A percentile compares a stretch with the other conserved stretches of the same genome.
These are phyloP conservation scores for Ariolimax columbianus DNA, from an alignment of 2,888 invertebrate species.

Conservation along the genomic window DNA sequence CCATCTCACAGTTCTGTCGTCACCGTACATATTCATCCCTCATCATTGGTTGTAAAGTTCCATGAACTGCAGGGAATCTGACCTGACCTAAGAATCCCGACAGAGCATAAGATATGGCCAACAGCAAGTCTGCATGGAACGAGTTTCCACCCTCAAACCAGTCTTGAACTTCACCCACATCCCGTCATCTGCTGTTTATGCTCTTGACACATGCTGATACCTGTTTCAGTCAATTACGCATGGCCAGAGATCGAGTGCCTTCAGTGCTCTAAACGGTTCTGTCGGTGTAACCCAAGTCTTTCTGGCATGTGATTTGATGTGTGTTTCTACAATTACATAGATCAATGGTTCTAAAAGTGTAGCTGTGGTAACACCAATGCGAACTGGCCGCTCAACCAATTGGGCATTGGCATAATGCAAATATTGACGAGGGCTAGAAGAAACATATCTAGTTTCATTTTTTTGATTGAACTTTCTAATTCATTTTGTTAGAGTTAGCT, in stretches of 20 bases:
- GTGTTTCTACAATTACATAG: neutral
- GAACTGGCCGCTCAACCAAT: too few relatives aligned
- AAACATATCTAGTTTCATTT: too few relatives aligned
- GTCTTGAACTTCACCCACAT: neutral
- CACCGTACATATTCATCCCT: too few relatives aligned
- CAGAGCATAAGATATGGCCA: neutral
- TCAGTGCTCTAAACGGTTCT: neutral
- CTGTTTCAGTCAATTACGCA: slow-evolving; percentile 3
- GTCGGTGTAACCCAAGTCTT: neutral
- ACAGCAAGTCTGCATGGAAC: neutral
- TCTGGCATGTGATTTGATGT: neutral
- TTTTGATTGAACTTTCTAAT: too few relatives aligned
- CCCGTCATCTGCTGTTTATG: neutral
- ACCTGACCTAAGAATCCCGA: neutral
- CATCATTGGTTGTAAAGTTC: too few relatives aligned
- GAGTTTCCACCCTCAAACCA: neutral
- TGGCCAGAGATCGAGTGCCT: slow-evolving; percentile 10
- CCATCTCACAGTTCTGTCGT: too few relatives aligned
- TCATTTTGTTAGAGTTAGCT: too few relatives aligned
- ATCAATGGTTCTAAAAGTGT: neutral
- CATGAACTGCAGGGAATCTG: neutral
- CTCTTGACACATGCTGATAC: neutral
- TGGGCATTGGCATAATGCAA: too few relatives aligned
- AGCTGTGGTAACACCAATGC: neutral
- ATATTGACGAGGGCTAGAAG: too few relatives aligned